phyloP scores from a whole-genome alignment of 2,888 invertebrate species.

The Bombyx huttoni region DNA sequence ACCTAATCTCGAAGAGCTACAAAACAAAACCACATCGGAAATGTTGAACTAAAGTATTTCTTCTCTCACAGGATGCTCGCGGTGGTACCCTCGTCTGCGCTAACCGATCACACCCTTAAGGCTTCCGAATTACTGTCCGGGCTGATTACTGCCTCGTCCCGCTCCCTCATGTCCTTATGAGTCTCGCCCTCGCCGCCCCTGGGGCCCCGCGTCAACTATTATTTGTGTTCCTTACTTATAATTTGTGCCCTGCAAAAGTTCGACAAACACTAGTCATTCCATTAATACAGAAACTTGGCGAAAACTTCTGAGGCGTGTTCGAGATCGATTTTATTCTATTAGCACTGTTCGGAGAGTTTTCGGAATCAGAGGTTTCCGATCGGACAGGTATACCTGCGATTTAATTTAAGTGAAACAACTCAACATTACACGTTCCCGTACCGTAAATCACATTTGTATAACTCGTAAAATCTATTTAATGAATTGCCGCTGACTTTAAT shows the following conservation, averaged over 20 bases:
- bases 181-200: conserved; percentile 26
- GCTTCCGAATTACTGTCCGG: conserved; percentile 68
- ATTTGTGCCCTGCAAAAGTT: conserved; percentile 63
- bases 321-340: conserved; percentile 51
- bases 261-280: conserved; percentile 57
- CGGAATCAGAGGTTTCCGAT: conserved; percentile 33
- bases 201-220: conserved; percentile 58
- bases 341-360: conserved; percentile 25
- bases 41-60: conserved; percentile 70
- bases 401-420: conserved; percentile 25
- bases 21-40: conserved; percentile 70
- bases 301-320: conserved; percentile 45
- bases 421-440: conserved; percentile 20
- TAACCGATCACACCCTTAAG: conserved; percentile 70
- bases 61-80: conserved; percentile 64
- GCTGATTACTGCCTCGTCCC: conserved; percentile 55
- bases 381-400: conserved; percentile 20
- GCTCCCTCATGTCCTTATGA: conserved; percentile 11
- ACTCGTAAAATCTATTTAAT: conserved; percentile 43
- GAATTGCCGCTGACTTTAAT: conserved; percentile 47
- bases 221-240: conserved; percentile 68
- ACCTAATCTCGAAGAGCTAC: conserved; percentile 69
- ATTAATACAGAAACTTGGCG: conserved; percentile 57
- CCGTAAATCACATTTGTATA: conserved; percentile 40
- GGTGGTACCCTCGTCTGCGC: conserved; percentile 65